Evolutionary conservation across 2,888 invertebrate genomes (phyloP), one percentile per base, ranked within the genome.

Genomic region (Syritta pipiens): DNA sequence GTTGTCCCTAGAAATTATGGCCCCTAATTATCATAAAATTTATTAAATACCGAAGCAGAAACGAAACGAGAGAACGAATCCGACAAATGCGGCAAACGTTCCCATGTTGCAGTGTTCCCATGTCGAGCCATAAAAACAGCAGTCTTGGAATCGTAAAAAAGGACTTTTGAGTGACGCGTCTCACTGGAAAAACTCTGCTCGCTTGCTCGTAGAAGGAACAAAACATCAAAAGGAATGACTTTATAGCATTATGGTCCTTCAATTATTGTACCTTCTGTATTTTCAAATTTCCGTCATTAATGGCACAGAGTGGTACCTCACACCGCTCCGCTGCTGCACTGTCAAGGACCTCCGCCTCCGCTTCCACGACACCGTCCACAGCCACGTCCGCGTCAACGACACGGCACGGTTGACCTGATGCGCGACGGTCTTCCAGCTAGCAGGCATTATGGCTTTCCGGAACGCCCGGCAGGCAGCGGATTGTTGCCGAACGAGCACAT

Each of bases 221-320:
- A 79, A 68, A 62, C 62, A 57, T 74, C 74, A 74, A 74, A 67
- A 67, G 74, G 83, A 75, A 44, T 65, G 65, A 65, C 65, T 81
- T 75, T 71, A 77, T 81, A 67, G 82, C 82, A 86, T 87, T 87
- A 88, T 88, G 86, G 85, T 86, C 84, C 84, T 86, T 86, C 87
- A 88, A 88, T 87, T 87, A 87, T 87, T 87, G 88, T 87, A 88
- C 88, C 87, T 87, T 86, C 88, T 88, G 87, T 87, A 87, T 87
- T 87, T 87, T 86, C 84, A 87, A 88, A 87, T 87, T 87, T 87
- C 85, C 85, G 86, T 88, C 88, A 88, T 87, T 88, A 87, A 87
- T 87, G 88, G 85, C 88, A 84, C 88, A 86, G 53, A 42, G 42
- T 44, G 57, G 65, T 65, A 59, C 37, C 57, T 59, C 10, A 10